Percentiles rank a stretch among this genome's conserved stretches.
Conservation (phyloP, 2,797 vertebrate genomes). For the Centroberyx gerrardi region DNA sequence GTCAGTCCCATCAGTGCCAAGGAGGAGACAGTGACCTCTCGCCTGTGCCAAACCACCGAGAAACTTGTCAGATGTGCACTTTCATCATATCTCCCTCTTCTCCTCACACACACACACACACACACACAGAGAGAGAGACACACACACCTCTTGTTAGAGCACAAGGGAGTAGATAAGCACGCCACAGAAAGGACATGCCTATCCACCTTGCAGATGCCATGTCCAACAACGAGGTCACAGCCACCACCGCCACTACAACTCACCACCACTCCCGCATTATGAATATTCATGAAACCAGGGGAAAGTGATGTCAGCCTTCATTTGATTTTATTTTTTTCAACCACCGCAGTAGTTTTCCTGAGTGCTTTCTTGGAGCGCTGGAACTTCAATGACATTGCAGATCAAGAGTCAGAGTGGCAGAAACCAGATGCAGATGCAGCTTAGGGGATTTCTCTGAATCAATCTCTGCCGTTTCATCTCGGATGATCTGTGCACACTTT, state of each 20-base stretch:
- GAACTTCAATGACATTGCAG: conserved; percentile 61
- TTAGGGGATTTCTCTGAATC: conserved; percentile 58
- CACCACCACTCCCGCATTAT: conserved; percentile 32
- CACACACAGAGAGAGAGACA: not conserved
- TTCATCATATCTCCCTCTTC: conserved; percentile 33
- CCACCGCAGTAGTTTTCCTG: conserved; percentile 58
- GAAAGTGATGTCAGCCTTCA: conserved; percentile 60
- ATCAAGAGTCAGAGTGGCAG: conserved; percentile 64
- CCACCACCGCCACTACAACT: conserved; percentile 16
- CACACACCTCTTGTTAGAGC: conserved; percentile 12
- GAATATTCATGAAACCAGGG: conserved; percentile 64
- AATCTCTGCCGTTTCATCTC: conserved; percentile 60
- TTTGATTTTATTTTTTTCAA: not conserved
- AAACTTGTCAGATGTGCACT: conserved; percentile 45
- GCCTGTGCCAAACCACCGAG: conserved; percentile 39
- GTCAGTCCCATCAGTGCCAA: conserved; percentile 36
- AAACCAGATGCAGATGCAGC: conserved; percentile 59
- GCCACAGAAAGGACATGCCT: not conserved
- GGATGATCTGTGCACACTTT: conserved; percentile 46
- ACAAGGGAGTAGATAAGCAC: not conserved
- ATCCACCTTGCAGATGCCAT: conserved; percentile 1
- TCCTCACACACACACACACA: not conserved
- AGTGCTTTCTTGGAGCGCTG: conserved; percentile 63
- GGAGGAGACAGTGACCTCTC: conserved; percentile 45
- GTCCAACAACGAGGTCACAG: conserved; percentile 8